Evolutionary conservation across 1,140 invertebrate genomes (phyloP), one percentile per base, ranked within the genome.

Genomic region (Drosophila bifasciata): DNA sequence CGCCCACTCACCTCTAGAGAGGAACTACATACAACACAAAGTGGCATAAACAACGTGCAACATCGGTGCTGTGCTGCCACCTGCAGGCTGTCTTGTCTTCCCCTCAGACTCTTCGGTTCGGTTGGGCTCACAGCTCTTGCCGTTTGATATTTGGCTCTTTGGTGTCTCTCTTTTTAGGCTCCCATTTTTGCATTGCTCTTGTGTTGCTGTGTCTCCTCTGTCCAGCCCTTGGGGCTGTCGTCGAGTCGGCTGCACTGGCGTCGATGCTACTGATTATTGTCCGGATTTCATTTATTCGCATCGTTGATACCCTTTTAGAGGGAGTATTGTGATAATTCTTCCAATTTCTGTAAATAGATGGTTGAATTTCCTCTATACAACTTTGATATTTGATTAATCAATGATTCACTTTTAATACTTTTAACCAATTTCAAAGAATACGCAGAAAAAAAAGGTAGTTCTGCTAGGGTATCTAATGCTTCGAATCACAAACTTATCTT

Each of bases 41-140:
- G 41, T 58, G 36, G 51, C 49, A 36, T 36, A 36, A 16, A 56
- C 52, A 59, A 53, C 7, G 39, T 56, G 76, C 75, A 79, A 57
- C 40, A 72, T 36, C 3, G 32, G 32, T 13, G 32, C 28, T 32
- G 40, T 49, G 36, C 69, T 74, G 79, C 74, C 79, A 81, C 79
- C 79, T 81, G 79, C 79, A 83, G 69, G 68, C 74, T 73, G 76
- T 25, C 58, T 44, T 67, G 50, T 67, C 74, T 56, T 40, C 36
- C 19, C 50, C 48, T 45, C 61, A 36, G 44, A 64, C 45, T 41
- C 32, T 19, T 3, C 19, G 6, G 8, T 45, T 45, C 28, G 11
- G 28, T 7, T n/a, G n/a, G n/a, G n/a, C n/a, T n/a, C n/a, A n/a
- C 53, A 28, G 36, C 62, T 67, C 49, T 21, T 69, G 62, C 23